Evolutionary conservation across 2,113 vertebrate genomes (phyloP).

Genomic region (Ictidomys tridecemlineatus): DNA sequence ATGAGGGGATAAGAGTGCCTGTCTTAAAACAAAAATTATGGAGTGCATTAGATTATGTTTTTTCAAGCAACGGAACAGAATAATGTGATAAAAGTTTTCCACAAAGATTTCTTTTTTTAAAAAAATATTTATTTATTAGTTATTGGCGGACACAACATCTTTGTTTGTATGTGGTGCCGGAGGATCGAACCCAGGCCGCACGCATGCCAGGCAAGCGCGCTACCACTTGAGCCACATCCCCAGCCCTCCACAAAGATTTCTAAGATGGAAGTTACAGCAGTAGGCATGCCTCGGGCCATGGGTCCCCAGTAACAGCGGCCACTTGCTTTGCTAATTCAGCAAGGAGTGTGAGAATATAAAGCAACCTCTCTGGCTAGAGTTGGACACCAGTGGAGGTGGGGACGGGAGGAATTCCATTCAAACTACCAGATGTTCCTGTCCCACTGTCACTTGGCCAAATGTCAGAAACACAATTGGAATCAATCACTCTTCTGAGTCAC

Average conservation of each 20-base stretch:
- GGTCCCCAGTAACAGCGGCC: too few species aligned
- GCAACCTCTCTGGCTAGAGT: neutral
- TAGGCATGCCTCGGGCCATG: neutral
- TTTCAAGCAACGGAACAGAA: conserved; percentile 15
- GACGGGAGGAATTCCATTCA: neutral
- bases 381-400: neutral
- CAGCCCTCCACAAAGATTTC: too few species aligned
- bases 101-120: too few species aligned
- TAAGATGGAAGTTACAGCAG: neutral
- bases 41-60: neutral
- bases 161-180: too few species aligned
- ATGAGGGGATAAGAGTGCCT: neutral
- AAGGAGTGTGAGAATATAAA: fast-evolving
- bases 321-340: fast-evolving
- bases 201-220: too few species aligned
- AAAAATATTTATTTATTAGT: too few species aligned
- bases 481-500: neutral
- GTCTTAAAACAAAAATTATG: neutral
- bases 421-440: neutral
- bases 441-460: neutral
- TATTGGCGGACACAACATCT: too few species aligned
- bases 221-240: too few species aligned
- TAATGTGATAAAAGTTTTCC: neutral
- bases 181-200: too few species aligned
- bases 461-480: neutral